Evolutionary conservation across 2,888 invertebrate genomes (phyloP), one percentile per base, ranked within the genome.

Genomic region (Cataglyphis livida): DNA sequence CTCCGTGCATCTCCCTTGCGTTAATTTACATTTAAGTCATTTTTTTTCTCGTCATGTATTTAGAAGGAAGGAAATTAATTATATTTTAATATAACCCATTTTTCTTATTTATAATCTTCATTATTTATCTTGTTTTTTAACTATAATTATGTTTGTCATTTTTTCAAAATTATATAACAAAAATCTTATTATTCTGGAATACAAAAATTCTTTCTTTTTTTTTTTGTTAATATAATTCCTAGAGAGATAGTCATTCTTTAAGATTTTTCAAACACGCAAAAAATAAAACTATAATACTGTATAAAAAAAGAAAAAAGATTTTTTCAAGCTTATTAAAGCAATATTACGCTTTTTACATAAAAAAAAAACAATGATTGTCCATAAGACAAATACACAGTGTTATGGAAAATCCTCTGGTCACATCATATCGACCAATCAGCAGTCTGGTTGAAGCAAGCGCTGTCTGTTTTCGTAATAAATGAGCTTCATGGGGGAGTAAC

Each of bases 21-120:
- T 82, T 81, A 62, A 83, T 82, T 83, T 82, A 82, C 65, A 83
- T 83, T 73, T 82, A 71, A 51, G 68, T 82, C 82, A 82, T 82
- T 82, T 82, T 73, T 78, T 12, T 12, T 78, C 44, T 70, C 44
- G 18, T 59, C 15, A 78, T 59, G 35, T 59, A 59, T 70, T 44
- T 59, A 59, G 41, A 71, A 44, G 44, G 57, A 57, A 35, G 44
- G 9, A 35, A 71, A 71, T 79, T 59, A 79, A 59, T 57, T 78
- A 18, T 18, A 59, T 59, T 78, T 44, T 78, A 32, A 71, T 71
- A 44, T 15, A 3, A 79, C 71, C 35, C 21, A 59, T 59, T 44
- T 71, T 59, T 78, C 15, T 12, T 44, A 35, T 44, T 76, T 54
- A 76, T 76, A 41, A 76, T 54, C 25, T 28, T 15, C 28, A 76